Evolutionary conservation across 2,888 invertebrate species (phyloP), one percentile per base, ranked within the genome.

Genomic region (Notodonta dromedarius): DNA sequence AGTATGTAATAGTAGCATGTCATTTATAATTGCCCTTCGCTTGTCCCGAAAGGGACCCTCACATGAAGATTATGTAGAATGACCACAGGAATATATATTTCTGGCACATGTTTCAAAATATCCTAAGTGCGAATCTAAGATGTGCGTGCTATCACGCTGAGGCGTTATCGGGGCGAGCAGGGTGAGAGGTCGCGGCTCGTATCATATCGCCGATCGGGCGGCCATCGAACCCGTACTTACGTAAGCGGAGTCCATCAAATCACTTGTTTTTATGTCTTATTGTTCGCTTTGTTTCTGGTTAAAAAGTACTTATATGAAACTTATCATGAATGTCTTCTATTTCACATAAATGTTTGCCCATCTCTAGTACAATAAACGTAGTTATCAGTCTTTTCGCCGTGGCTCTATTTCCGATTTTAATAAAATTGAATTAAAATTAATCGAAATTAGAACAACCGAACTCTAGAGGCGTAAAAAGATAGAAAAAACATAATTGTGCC

Each of bases 201-300:
- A 67, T 64, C 69, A 58, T 79, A 82, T 80, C 79, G 66, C 61
- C 66, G 74, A 76, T 76, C 73, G 78, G 62, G 62, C 84, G 84
- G 85, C 48, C 87, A 75, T 79, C 77, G 83, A 86, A 83, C 87
- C 75, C 72, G 72, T 39, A 58, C 78, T 84, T 83, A 80, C 76
- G 77, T 83, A 80, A 82, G 16, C 42, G n/a, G 46, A 46, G 46
- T 46, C 46, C 46, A 46, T 46, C 46, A 46, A 42, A 42, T 42
- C 46, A 46, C 46, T 46, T 13, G n/a, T n/a, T 46, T 46, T 46
- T n/a, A 46, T n/a, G 46, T 46, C 46, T 46, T 46, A 46, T 46
- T 46, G 46, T 46, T 46, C 46, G 9, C n/a, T 46, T 46, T 46
- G 46, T 46, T n/a, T 13, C 13, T 12, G 42, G 42, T 42, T 40